Conservation (phyloP, 2,797 vertebrate genomes). For the Chrosomus eos region DNA sequence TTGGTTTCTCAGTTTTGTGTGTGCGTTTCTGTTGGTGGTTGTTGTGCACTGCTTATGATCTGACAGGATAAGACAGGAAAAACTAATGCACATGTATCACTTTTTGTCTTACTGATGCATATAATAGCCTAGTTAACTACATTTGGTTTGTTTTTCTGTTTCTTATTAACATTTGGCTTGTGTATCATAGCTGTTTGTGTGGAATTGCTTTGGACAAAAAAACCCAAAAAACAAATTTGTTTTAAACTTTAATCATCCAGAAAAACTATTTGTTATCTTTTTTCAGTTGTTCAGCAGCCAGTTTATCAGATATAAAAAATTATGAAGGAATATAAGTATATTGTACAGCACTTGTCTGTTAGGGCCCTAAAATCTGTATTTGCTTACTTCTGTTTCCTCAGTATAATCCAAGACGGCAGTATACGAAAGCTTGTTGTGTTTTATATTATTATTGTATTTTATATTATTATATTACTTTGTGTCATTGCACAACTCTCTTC, state of each 20-base stretch:
- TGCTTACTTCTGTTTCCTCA: neutral
- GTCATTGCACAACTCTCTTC: neutral
- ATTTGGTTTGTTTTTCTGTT: conserved; percentile 11
- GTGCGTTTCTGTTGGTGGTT: neutral
- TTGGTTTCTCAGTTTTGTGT: neutral
- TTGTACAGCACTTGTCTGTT: neutral
- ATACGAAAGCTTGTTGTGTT: neutral
- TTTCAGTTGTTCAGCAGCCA: neutral
- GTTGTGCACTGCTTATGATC: neutral
- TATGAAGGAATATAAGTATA: neutral
- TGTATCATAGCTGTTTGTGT: neutral
- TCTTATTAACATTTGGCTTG: neutral
- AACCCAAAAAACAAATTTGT: neutral
- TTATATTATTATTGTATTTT: neutral
- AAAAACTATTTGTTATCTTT: neutral
- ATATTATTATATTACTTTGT: neutral
- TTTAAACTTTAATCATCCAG: conserved; percentile 9
- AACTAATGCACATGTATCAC: neutral
- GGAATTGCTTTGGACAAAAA: conserved; percentile 6
- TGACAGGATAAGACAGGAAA: neutral
- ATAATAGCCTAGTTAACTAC: neutral
- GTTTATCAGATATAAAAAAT: neutral
- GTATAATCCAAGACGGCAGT: neutral
- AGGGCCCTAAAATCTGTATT: neutral
- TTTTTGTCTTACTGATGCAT: neutral